Base-by-base conservation (phyloP, 2,888 invertebrate genomes). In the Calephelis perditalis region DNA sequence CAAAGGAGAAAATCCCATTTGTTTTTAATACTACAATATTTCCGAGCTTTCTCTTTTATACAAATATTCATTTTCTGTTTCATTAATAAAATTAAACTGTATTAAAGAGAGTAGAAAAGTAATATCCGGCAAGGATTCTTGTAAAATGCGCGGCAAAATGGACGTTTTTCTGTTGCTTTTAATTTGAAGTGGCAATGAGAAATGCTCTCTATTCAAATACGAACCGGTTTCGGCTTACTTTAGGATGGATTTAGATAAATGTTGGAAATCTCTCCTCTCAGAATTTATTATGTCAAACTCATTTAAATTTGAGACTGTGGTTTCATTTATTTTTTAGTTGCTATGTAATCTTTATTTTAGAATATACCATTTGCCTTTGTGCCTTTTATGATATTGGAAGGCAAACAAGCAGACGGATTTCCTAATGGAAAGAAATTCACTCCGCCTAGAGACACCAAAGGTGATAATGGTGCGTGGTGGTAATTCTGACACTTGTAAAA, bases 71-170 rank as follows among this genome's bases (percentile, higher is more conserved):
- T 86, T 84, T 86, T 86, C 81, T 81, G 80, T 86, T 86, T 84
- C 86, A 86, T 86, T 85, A 83, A 82, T 83, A 81, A 82, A 84
- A 83, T 85, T 83, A 82, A 81, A 86, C 86, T 81, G 82, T 80
- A 82, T 85, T 82, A 85, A 75, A 73, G 72, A 75, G 73, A 75
- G 75, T 76, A 73, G 73, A 72, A 73, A 70, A 77, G 79, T 73
- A 77, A 77, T 79, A 79, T 82, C 79, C 82, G 73, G 69, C 71
- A 77, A 73, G 72, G 80, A 81, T 78, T 74, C 72, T 76, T 75
- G 74, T 79, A 75, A 79, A 71, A 73, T 79, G 77, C 73, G 75
- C 70, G 74, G 70, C 65, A 65, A 76, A 75, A 75, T 78, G 73
- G 77, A 76, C 70, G 67, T 74, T 74, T 75, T 73, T 73, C 73